Evolutionary conservation across 30 jellyfish, hydroid and myxozoan species (phyloP), one percentile per base, ranked within the genome.

Genomic region (Nemopilema nomurai): DNA sequence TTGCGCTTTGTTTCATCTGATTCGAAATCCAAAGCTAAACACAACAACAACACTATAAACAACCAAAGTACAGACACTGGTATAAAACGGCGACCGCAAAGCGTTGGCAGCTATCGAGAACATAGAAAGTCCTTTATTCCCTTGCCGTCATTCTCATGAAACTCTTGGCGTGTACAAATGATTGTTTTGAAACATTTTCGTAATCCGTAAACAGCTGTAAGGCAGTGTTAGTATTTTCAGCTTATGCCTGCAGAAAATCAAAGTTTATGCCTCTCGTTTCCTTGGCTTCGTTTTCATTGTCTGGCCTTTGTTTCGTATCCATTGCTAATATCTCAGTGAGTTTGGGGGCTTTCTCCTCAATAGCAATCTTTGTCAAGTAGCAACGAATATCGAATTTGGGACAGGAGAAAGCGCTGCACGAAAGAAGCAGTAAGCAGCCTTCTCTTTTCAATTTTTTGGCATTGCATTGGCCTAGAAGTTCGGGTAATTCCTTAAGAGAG

Each of bases 71-170:
- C 89, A 18, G 89, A 80, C 13, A 62, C 64, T 52, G 28, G 26
- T 1, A 73, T 64, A 27, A 80, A 65, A 68, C 66, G 79, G 51
- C 66, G 69, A 18, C 18, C 79, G 20, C 66, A 32, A 23, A 78
- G 75, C 20, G 28, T 30, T 27, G 69, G 68, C 1, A 49, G 62
- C 74, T 28, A 66, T 22, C 20, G n/a, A 16, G 89, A 80, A 66
- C 71, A 67, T 29, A 69, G 81, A 30, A 66, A 63, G 24, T 80
- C 89, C 30, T 80, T 80, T n/a, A 80, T 80, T 66, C 89, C 89
- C 9, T 50, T 80, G 25, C 89, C 89, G 22, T 28, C 73, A 20
- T 21, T 80, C 0, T 80, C 89, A 28, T 80, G 67, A 41, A 28
- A 24, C 67, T 24, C 19, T 53, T 1, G 19, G 49, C n/a, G 19